These are phyloP conservation scores for Ypsolopha scabrella DNA, from an alignment of 2,888 invertebrate species.

Conservation along the genomic window DNA sequence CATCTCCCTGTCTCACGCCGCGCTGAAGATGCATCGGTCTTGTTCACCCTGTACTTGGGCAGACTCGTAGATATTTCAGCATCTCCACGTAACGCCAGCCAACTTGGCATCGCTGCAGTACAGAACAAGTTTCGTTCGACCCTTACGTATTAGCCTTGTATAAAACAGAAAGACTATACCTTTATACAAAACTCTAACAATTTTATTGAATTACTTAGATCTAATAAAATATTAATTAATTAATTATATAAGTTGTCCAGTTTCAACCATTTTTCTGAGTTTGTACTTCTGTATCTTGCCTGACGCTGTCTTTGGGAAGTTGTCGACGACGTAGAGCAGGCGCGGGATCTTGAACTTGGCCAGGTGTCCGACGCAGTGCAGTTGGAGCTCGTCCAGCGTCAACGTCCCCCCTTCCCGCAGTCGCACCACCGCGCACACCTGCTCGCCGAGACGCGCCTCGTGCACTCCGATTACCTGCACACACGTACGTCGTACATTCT, in stretches of 20 bases:
- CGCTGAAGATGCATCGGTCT: too few species aligned
- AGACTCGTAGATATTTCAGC: too few species aligned
- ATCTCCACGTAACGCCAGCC: too few species aligned
- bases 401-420: slow-evolving; percentile 63
- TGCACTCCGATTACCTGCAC: slow-evolving; percentile 78
- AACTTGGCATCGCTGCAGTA: too few species aligned
- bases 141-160: too few species aligned
- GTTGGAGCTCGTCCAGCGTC: slow-evolving; percentile 67
- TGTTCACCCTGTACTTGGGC: too few species aligned
- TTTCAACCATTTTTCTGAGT: slow-evolving; percentile 61
- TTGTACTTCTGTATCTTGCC: slow-evolving; percentile 86
- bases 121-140: too few species aligned
- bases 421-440: slow-evolving; percentile 77
- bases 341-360: slow-evolving; percentile 87
- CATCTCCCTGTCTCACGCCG: too few species aligned
- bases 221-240: too few species aligned
- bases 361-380: slow-evolving; percentile 76
- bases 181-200: too few species aligned
- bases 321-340: slow-evolving; percentile 73
- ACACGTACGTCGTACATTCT: not conserved
- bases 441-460: slow-evolving; percentile 83
- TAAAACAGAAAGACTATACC: too few species aligned
- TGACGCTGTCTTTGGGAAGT: slow-evolving; percentile 84
- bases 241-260: slow-evolving; percentile 21
- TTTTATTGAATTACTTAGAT: too few species aligned